These are phyloP conservation scores for Diabrotica undecimpunctata DNA, from an alignment of 1,140 invertebrate genomes.

Conservation along the genomic window DNA sequence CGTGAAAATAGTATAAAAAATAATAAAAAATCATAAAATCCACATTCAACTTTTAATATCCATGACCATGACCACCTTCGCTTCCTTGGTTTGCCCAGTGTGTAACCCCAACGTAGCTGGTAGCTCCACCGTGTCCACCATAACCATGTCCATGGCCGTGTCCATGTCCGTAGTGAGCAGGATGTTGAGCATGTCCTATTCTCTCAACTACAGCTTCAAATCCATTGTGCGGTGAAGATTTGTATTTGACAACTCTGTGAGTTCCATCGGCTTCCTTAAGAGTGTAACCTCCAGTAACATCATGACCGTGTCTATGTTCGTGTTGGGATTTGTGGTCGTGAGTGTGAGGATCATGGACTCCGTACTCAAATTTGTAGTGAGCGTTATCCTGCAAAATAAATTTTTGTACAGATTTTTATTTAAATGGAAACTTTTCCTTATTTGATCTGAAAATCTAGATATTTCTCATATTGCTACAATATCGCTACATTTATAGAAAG, in stretches of 20 bases:
- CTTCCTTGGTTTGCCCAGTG: conserved; percentile 23
- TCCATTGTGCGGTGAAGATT: conserved; percentile 45
- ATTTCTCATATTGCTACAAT: no score
- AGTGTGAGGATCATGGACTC: conserved; percentile 49
- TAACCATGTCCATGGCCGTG: conserved; percentile 6
- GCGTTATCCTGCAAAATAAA: conserved; percentile 11
- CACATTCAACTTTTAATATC: neutral
- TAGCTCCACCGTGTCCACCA: conserved; percentile 14
- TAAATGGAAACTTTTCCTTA: no score
- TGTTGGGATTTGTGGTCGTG: conserved; percentile 50
- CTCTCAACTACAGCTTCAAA: conserved; percentile 38
- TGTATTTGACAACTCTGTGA: conserved; percentile 49
- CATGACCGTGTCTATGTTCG: conserved; percentile 50
- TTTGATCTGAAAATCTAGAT: no score
- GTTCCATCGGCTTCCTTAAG: conserved; percentile 50
- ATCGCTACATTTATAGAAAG: no score
- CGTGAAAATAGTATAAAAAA: no score
- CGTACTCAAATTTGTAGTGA: conserved; percentile 50
- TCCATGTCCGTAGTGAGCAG: conserved; percentile 17
- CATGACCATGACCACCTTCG: neutral
- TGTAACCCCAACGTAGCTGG: conserved; percentile 26
- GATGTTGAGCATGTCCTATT: conserved; percentile 34
- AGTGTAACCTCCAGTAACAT: conserved; percentile 48
- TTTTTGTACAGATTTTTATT: no score
- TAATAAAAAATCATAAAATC: no score